Conservation (phyloP, 1,140 invertebrate genomes). For the Leptestheria dahalacensis region DNA sequence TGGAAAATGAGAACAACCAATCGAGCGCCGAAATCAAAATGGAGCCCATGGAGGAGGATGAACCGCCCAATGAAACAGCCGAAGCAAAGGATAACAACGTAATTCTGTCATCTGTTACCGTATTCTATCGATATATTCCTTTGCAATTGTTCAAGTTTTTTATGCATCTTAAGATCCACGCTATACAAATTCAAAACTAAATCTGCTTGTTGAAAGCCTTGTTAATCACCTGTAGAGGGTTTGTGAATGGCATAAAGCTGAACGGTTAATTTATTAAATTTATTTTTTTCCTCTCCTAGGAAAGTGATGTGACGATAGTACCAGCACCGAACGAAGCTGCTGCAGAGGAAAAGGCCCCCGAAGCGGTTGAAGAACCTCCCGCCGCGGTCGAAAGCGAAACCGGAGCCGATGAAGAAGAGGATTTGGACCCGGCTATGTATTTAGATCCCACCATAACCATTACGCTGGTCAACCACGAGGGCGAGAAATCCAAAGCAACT, state of each 20-base stretch:
- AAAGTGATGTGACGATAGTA: too few relatives aligned
- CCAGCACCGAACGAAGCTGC: too few relatives aligned
- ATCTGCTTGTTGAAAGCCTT: too few relatives aligned
- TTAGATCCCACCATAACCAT: constrained; percentile 20
- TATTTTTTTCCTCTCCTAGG: too few relatives aligned
- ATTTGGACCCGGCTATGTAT: constrained; percentile 17
- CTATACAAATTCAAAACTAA: too few relatives aligned
- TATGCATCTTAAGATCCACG: too few relatives aligned
- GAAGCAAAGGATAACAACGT: constrained; percentile 3
- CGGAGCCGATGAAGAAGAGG: constrained; percentile 20
- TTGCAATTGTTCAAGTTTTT: too few relatives aligned
- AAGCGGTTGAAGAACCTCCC: constrained; percentile 13
- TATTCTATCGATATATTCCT: neutral
- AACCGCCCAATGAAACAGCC: neutral
- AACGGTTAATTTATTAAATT: too few relatives aligned
- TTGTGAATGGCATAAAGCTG: too few relatives aligned
- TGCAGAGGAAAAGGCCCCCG: constrained; percentile 4
- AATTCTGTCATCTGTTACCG: neutral
- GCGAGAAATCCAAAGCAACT: constrained; percentile 11
- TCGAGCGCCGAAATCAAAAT: neutral
- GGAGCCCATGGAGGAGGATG: constrained; percentile 11
- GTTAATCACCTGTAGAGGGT: too few relatives aligned
- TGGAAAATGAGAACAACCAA: neutral
- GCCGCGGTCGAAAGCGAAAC: constrained; percentile 2
- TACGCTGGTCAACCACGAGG: constrained; percentile 15